phyloP scores from a whole-genome alignment of 2,113 vertebrate species.

The cattle (Bos taurus) region ARS-UCD2.0 NC_037348.1:55390001-55390500 shows the following conservation, averaged over 20 bases:
- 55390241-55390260: not conserved
- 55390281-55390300: not conserved
- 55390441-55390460: not conserved
- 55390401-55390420: not conserved
- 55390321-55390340: not conserved
- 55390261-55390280: not conserved
- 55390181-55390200: not conserved
- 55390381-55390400: not conserved
- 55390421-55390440: not conserved
- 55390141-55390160: not conserved
- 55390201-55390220: not conserved
- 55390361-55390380: not conserved
- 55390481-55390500: not conserved
- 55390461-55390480: not conserved
- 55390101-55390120: constrained; percentile 93
- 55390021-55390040: constrained; percentile 94
- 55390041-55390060: constrained; percentile 93
- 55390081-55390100: constrained; percentile 96
- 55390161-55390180: not conserved
- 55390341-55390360: not conserved
- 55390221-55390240: not conserved
- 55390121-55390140: constrained; percentile 94
- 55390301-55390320: not conserved
- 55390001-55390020: constrained; percentile 13
- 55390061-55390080: constrained; percentile 93